Evolutionary conservation across 2,797 vertebrate genomes (phyloP), one percentile per base, ranked within the genome.

Genomic region (Molossus alvarezi): DNA sequence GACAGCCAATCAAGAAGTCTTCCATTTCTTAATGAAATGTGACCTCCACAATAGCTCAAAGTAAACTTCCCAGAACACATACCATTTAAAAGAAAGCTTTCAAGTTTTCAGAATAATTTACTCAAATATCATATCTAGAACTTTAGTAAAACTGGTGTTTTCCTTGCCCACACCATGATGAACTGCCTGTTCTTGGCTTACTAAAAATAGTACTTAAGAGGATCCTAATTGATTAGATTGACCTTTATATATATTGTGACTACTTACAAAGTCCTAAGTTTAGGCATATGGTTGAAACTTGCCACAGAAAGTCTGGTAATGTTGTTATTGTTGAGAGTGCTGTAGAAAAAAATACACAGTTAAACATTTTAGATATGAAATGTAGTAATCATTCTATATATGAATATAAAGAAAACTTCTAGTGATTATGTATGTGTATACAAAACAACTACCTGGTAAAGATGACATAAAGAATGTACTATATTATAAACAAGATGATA

Each of bases 281-380:
- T 99, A 58, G 99, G 99, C 99, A 99, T 99, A 97, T 99, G 99
- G 98, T 99, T 99, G 99, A 99, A 99, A 98, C 99, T 99, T 98
- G 99, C 99, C 98, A 99, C 99, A 0, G 99, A 99, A 88, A 99
- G 99, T 69, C 99, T 99, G 92, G 99, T 99, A 98, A 99, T 99
- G 98, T 99, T 99, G 98, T 99, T 99, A 98, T 99, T 99, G 98
- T 99, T 99, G 97, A 99, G 99, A 67, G 99, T 99, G 98, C 99
- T 99, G 98, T n/a, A 90, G 98, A 98, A 64, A 97, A 87, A 98
- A 97, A 95, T 87, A 97, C 88, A 80, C 91, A n/a, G 29, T 97
- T 79, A 97, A 90, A 77, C 17, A 71, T 60, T 92, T 97, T 91
- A 95, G 72, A 94, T 67, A 76, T 2, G 9, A 29, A 89, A 69